Evolutionary conservation across 2,797 vertebrate species (phyloP), one percentile per base, ranked within the genome.

Genomic region (Phalloptychus januarius): DNA sequence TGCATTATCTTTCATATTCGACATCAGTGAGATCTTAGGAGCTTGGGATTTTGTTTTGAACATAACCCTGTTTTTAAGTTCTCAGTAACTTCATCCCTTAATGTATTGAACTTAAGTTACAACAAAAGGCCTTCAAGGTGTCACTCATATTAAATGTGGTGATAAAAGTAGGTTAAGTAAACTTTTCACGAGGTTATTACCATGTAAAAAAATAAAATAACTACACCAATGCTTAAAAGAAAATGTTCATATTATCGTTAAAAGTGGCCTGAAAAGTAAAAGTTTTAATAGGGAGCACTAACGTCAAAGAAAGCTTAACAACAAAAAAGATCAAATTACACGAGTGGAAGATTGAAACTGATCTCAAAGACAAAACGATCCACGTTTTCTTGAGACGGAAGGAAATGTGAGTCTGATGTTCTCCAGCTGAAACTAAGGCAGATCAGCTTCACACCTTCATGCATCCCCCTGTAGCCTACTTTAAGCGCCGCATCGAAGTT

Each of bases 401-500:
- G 33, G 61, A 36, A 63, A 36, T 7, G 58, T 2, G 33, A 38
- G 18, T 10, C 61, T 36, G 61, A 38, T 65, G 33, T 65, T 65
- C 33, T 65, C 61, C 61, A 28, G 54, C 56, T 74, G 15, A 67
- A 33, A 31, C n/a, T 31, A 6, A 25, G 11, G 12, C 78, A 70
- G 23, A 48, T 25, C 52, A 44, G 46, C 3, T 52, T 4, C 16
- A 69, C 81, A 69, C 71, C 74, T 45, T 2, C 44, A 5, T 6
- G 5, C 67, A 13, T 72, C 45, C 31, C n/a, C n/a, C 65, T 61
- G 42, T 40, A 74, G 25, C 75, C 65, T 31, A 67, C 1, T 58
- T 78, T 45, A 46, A 71, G 61, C 44, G 40, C 88, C 67, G 88
- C 88, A 91, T 85, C 81, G 82, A 1, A 79, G 82, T 93, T 91